These are phyloP conservation scores for Apostichopus parvimensis DNA, from an alignment of 35 echinoderm and acorn worm species.

Conservation along the genomic window DNA sequence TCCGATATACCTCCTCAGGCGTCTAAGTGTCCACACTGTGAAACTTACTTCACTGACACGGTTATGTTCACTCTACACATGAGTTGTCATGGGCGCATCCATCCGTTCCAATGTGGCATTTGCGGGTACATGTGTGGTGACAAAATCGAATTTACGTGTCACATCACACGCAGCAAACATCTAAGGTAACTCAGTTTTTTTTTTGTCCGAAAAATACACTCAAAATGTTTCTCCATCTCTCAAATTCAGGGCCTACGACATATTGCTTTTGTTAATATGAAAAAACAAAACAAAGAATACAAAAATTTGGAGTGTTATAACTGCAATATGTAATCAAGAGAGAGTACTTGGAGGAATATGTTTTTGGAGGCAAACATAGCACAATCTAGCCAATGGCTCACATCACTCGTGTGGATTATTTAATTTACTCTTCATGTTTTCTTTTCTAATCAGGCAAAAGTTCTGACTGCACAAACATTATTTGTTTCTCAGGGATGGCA, in stretches of 20 bases:
- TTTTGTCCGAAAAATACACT: neutral
- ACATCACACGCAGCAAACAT: slow-evolving; percentile 96
- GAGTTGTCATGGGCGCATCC: slow-evolving; percentile 91
- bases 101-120: slow-evolving; percentile 98
- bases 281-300: neutral
- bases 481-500: slow-evolving; percentile 59
- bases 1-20: slow-evolving; percentile 69
- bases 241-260: neutral
- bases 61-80: slow-evolving; percentile 99
- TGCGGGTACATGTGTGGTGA: slow-evolving; percentile 96
- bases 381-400: slow-evolving; percentile 37
- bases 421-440: slow-evolving; percentile 40
- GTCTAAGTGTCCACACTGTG: slow-evolving; percentile 92
- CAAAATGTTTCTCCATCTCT: slow-evolving; percentile 4
- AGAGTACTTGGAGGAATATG: slow-evolving; percentile 1
- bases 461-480: slow-evolving; percentile 49
- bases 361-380: slow-evolving; percentile 5
- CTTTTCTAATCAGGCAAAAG: slow-evolving; percentile 57
- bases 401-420: slow-evolving; percentile 19
- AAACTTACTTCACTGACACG: slow-evolving; percentile 89
- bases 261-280: slow-evolving; percentile 5
- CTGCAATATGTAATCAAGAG: slow-evolving; percentile 44
- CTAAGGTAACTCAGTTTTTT: slow-evolving; percentile 53
- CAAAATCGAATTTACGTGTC: slow-evolving; percentile 99
- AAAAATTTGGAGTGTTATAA: slow-evolving; percentile 37